A percentile compares a stretch with the other conserved stretches of the same genome.
phyloP scores from a whole-genome alignment of 2,797 vertebrate species.

The Chiloscyllium punctatum region DNA sequence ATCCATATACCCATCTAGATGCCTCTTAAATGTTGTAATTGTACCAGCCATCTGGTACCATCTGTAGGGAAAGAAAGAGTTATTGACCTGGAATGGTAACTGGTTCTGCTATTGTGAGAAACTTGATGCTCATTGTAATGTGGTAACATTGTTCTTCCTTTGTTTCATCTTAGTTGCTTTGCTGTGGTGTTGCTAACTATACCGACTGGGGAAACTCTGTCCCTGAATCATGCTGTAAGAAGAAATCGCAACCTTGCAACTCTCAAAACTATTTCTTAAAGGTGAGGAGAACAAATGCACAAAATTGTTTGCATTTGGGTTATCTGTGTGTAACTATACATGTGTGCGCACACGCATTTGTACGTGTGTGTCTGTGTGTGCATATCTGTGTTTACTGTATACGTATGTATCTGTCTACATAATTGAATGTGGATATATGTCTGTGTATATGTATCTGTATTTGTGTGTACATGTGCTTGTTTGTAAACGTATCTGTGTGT shows the following conservation, averaged over 20 bases:
- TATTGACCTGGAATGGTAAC: neutral
- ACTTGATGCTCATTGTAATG: neutral
- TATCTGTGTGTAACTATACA: neutral
- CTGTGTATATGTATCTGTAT: neutral
- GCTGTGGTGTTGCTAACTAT: conserved; percentile 2
- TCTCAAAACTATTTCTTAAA: neutral
- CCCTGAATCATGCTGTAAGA: neutral
- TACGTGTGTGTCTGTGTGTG: neutral
- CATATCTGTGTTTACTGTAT: neutral
- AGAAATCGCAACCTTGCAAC: rapidly evolving
- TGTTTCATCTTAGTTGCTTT: neutral
- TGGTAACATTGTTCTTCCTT: neutral
- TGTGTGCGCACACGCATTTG: neutral
- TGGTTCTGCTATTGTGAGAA: neutral
- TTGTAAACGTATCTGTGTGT: neutral
- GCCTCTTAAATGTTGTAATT: no score
- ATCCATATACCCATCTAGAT: no score
- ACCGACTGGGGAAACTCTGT: neutral
- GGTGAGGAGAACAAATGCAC: neutral
- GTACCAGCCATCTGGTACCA: no score
- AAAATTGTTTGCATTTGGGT: neutral
- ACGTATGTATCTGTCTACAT: no score
- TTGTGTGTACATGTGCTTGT: neutral
- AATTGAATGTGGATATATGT: neutral
- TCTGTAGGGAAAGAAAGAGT: neutral